A percentile compares a stretch with the other conserved stretches of the same genome.
Evolutionary conservation across 2,888 invertebrate genomes (phyloP).

Genomic region (Craniophora ligustri): DNA sequence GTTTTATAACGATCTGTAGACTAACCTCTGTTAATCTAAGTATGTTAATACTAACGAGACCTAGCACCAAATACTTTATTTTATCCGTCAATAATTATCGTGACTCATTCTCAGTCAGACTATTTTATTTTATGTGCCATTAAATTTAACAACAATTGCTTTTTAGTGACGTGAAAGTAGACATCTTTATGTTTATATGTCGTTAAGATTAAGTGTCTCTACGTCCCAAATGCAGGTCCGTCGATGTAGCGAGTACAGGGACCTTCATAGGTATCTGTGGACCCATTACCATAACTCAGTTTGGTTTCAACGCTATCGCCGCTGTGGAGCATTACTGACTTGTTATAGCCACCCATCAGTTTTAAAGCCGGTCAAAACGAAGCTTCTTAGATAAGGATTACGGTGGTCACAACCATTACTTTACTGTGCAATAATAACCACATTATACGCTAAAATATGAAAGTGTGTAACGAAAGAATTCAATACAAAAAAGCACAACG

Average conservation of each 20-base stretch:
- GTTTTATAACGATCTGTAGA: too few species aligned
- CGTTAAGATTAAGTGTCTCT: conserved; percentile 79
- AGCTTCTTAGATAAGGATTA: conserved; percentile 30
- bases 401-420: conserved; percentile 16
- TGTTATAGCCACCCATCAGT: conserved; percentile 40
- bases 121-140: conserved; percentile 82
- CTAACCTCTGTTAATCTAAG: conserved; percentile 12
- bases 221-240: conserved; percentile 55
- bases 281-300: conserved; percentile 76
- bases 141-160: conserved; percentile 86
- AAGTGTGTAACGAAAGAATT: not conserved
- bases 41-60: conserved; percentile 25
- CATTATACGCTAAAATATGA: not conserved
- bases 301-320: conserved; percentile 58
- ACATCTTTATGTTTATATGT: conserved; percentile 83
- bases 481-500: not conserved
- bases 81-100: conserved; percentile 71
- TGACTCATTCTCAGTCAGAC: conserved; percentile 72
- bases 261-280: conserved; percentile 51
- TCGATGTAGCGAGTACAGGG: conserved; percentile 20
- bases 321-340: conserved; percentile 44
- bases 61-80: conserved; percentile 49
- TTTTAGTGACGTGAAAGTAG: conserved; percentile 81
- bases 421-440: conserved; percentile 3
- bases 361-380: conserved; percentile 39